Base-by-base conservation (phyloP, 1,140 invertebrate genomes). In the Drosophila lini region DNA sequence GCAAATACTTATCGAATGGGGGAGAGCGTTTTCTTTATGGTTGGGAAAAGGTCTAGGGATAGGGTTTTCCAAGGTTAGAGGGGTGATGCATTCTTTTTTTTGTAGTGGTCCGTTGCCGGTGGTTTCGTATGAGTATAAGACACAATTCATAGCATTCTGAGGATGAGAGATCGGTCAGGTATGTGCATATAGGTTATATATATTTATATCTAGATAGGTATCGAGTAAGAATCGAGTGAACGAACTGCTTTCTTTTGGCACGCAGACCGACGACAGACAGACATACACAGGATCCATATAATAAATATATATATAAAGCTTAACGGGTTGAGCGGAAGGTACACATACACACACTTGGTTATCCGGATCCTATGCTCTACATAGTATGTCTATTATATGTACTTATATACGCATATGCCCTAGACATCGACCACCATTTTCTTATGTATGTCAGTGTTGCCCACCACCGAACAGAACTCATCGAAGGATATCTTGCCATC, bases 361-460 rank as follows among this genome's bases (percentile, higher is more conserved):
- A 61, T 38, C 45, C 42, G 25, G 63, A 6, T 38, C 34, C 52
- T 55, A 50, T 52, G 52, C 34, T 38, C 52, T 55, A 38, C 19
- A 64, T 55, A 31, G 52, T 70, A 41, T 25, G 38, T 41, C 34
- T 40, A 52, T 11, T 48, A 42, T 47, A 34, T 34, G 16, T 47
- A 41, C 25, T 45, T 61, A 34, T 65, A 41, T 70, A 47, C 11
- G 25, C 57, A 22, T 41, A 31, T 55, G 19, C 19, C 52, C 36
- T 97, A 97, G 91, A 97, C 98, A 94, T 99, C 98, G 73, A 99
- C 98, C 78, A 99, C 98, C 98, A 99, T 99, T 93, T 99, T 99
- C 95, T 99, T 99, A 93, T 99, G 98, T 92, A 99, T 98, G 94
- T 99, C 98, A 77, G 98, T 98, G 93, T 98, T 98, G 80, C 98